Evolutionary conservation across 2,113 vertebrate species (phyloP).

Genomic region (Empidonax traillii): DNA sequence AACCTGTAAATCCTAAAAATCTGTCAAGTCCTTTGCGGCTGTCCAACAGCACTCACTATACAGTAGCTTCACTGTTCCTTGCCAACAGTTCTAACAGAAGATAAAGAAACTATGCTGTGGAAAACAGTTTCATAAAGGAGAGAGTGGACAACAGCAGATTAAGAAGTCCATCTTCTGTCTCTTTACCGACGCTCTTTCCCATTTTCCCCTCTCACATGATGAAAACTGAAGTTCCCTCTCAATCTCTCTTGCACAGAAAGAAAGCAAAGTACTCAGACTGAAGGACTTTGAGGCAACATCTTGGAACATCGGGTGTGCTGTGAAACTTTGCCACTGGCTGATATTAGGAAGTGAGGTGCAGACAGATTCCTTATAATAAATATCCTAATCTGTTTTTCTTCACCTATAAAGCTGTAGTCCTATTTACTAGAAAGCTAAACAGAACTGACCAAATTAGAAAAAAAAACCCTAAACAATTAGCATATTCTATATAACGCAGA

Average conservation of each 20-base stretch:
- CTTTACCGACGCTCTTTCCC: neutral
- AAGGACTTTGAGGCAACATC: neutral
- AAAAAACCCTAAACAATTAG: neutral
- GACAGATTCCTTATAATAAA: neutral
- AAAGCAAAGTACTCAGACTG: constrained; percentile 33
- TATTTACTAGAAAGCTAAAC: neutral
- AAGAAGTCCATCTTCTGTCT: neutral
- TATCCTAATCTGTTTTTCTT: neutral
- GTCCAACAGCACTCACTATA: neutral
- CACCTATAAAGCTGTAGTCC: neutral
- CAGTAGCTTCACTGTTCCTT: neutral
- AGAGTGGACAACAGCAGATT: neutral
- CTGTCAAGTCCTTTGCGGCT: neutral
- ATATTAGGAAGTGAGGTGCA: neutral
- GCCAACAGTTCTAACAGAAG: neutral
- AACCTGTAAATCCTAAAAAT: neutral
- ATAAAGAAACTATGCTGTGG: neutral
- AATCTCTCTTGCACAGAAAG: neutral
- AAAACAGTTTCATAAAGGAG: neutral
- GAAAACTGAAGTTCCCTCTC: neutral
- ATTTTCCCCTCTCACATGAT: neutral
- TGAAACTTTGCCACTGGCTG: neutral
- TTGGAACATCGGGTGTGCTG: neutral
- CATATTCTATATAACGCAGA: neutral
- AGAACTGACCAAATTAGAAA: neutral